Conservation (phyloP, 2,113 vertebrate genomes). For the Axis porcinus region DNA sequence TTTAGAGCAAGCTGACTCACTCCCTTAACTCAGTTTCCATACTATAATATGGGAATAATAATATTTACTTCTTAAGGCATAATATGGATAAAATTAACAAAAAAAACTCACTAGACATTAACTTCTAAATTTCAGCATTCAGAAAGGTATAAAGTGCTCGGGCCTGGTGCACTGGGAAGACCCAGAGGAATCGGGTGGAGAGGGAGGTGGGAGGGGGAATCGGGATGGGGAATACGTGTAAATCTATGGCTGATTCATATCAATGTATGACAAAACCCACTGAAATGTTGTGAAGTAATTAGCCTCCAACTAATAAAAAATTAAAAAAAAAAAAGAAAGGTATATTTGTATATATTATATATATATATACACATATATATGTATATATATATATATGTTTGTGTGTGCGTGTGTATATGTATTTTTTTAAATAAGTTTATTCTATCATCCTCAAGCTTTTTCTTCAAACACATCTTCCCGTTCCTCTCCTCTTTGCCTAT, state of each 20-base stretch:
- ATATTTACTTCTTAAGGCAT: not conserved
- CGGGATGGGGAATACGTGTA: too few species aligned
- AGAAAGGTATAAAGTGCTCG: not conserved
- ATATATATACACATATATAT: too few species aligned
- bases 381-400: accelerated
- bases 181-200: too few species aligned
- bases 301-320: too few species aligned
- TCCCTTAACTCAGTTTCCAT: not conserved
- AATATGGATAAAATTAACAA: not conserved
- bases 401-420: not conserved
- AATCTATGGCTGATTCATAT: too few species aligned
- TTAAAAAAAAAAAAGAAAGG: too few species aligned
- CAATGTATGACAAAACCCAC: too few species aligned
- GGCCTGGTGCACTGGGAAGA: too few species aligned
- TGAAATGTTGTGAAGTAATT: too few species aligned
- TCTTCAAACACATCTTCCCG: not conserved
- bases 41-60: not conserved
- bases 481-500: not conserved
- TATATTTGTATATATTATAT: not conserved
- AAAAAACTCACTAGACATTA: not conserved
- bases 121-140: not conserved
- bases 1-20: not conserved
- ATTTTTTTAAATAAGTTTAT: not conserved
- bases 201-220: too few species aligned
- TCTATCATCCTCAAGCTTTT: not conserved